A percentile compares a stretch with the other conserved stretches of the same genome.
phyloP scores from a whole-genome alignment of 2,797 vertebrate species.

The Crenuchus spilurus region DNA sequence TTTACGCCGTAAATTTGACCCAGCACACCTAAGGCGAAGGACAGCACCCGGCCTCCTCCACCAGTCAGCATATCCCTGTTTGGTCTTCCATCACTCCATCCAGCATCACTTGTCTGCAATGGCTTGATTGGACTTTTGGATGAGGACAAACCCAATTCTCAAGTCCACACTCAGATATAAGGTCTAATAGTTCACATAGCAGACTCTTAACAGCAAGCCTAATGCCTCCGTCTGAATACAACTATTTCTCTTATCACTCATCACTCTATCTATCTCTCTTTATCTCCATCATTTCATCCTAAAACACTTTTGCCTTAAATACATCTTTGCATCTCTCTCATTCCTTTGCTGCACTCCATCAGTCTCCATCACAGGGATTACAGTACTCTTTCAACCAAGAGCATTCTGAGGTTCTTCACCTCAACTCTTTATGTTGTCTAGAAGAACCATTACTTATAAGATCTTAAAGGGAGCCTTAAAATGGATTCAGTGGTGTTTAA shows the following conservation, averaged over 20 bases:
- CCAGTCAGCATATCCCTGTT: slow-evolving; percentile 6
- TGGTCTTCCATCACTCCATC: slow-evolving; percentile 13
- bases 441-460: too few species aligned
- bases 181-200: not conserved
- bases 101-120: slow-evolving; percentile 11
- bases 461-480: too few species aligned
- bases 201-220: not conserved
- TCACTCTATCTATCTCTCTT: not conserved
- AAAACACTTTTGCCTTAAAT: not conserved
- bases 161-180: not conserved
- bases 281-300: not conserved
- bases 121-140: slow-evolving; percentile 25
- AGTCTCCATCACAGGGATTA: not conserved
- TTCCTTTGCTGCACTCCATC: not conserved
- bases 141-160: not conserved
- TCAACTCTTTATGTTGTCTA: too few species aligned
- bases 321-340: not conserved
- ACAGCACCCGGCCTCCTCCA: slow-evolving; percentile 45
- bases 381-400: not conserved
- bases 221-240: not conserved
- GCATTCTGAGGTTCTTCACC: not conserved
- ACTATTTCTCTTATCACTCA: not conserved
- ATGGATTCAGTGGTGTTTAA: too few species aligned
- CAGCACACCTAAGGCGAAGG: slow-evolving; percentile 31
- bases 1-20: slow-evolving; percentile 71